Conservation (phyloP, 2,797 vertebrate species). For the Australoheros facetus region DNA sequence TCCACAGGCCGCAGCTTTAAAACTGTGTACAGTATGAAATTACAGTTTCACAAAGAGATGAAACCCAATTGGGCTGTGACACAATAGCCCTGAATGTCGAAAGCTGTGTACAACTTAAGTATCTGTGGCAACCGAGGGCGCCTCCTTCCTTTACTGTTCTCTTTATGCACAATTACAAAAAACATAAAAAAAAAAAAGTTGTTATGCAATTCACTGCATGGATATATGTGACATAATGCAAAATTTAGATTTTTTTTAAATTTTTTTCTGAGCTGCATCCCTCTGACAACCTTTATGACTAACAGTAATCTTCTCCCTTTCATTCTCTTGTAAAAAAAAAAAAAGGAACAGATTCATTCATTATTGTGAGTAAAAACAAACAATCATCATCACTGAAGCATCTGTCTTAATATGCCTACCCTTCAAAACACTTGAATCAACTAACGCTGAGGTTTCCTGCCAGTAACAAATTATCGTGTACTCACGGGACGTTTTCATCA, state of each 20-base stretch:
- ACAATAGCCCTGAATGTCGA: slow-evolving; percentile 60
- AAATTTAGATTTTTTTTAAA: background rate
- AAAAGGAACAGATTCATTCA: slow-evolving; percentile 1
- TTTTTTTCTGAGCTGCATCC: slow-evolving; percentile 1
- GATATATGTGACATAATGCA: slow-evolving; percentile 27
- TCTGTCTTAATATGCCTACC: background rate
- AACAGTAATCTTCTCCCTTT: background rate
- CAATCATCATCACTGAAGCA: background rate
- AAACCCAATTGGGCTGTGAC: slow-evolving; percentile 39
- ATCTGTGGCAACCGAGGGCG: slow-evolving; percentile 2
- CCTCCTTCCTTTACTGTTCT: slow-evolving; percentile 29
- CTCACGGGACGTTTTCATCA: slow-evolving; percentile 80
- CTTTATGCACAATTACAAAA: slow-evolving; percentile 38
- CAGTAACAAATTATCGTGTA: slow-evolving; percentile 41
- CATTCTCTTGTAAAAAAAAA: background rate
- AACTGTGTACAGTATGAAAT: slow-evolving; percentile 71
- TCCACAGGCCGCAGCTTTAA: slow-evolving; percentile 51
- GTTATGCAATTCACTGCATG: slow-evolving; percentile 55
- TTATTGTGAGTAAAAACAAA: slow-evolving; percentile 19
- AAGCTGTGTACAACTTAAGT: slow-evolving; percentile 34
- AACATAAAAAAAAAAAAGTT: background rate
- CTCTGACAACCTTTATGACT: background rate
- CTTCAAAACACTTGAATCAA: slow-evolving; percentile 11
- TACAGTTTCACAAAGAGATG: slow-evolving; percentile 67
- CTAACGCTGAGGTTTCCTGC: slow-evolving; percentile 4